Percentiles rank a stretch among this genome's conserved stretches.
Evolutionary conservation across 1,140 invertebrate genomes (phyloP).

Genomic region (Hermetia illucens): DNA sequence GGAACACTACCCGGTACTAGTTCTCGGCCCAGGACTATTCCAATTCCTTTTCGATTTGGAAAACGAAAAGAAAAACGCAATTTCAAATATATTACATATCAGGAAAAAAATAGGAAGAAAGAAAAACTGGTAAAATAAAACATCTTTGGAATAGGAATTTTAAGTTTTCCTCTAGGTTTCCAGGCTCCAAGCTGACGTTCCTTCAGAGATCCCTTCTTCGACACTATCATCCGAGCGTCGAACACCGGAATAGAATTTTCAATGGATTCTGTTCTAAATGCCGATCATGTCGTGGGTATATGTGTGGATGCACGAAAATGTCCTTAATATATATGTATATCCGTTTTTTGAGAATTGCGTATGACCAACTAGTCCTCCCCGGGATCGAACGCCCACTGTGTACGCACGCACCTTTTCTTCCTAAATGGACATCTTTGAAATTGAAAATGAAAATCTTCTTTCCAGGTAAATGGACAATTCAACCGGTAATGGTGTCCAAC

Average conservation of each 20-base stretch:
- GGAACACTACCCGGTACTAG: too few species aligned
- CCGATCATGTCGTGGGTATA: too few species aligned
- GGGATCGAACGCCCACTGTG: neutral
- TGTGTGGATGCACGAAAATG: too few species aligned
- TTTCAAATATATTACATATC: neutral
- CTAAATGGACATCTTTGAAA: neutral
- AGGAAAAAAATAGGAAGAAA: neutral
- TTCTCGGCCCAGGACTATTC: too few species aligned
- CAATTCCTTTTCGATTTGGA: too few species aligned
- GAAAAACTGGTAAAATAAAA: neutral
- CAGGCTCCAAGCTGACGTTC: neutral
- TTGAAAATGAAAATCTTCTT: neutral
- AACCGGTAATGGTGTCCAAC: too few species aligned
- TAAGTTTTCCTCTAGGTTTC: neutral
- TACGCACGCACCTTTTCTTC: neutral
- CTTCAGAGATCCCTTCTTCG: neutral
- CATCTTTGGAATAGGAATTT: neutral
- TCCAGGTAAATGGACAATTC: neutral
- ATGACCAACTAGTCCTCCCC: too few species aligned
- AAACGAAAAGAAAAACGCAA: neutral
- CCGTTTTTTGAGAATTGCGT: too few species aligned
- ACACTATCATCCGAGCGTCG: too few species aligned
- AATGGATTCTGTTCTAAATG: too few species aligned
- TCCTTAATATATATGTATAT: too few species aligned
- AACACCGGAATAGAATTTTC: too few species aligned